A percentile compares a stretch with the other conserved stretches of the same genome.
Evolutionary conservation across 1,140 invertebrate species (phyloP).

Genomic region (Monomorium pharaonis): DNA sequence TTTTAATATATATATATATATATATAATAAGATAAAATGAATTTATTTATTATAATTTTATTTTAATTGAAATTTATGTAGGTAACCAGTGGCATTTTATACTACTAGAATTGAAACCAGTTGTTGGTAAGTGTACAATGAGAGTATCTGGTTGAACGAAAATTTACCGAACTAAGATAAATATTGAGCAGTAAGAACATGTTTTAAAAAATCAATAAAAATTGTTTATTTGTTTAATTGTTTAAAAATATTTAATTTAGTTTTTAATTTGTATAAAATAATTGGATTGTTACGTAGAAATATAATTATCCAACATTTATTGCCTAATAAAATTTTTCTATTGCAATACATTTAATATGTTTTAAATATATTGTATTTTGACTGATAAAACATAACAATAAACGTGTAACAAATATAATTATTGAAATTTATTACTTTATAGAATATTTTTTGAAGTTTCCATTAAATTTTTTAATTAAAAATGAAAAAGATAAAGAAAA

Average conservation of each 20-base stretch:
- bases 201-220: background rate
- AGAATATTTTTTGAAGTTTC: background rate
- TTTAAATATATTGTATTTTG: background rate
- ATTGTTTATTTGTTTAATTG: background rate
- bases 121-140: background rate
- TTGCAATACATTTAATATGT: background rate
- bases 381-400: background rate
- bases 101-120: no score
- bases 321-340: background rate
- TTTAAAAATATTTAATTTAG: background rate
- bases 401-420: background rate
- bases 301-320: no score
- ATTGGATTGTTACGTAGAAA: no score
- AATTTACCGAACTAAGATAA: slow-evolving; percentile 8
- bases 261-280: no score
- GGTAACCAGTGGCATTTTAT: background rate
- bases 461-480: no score
- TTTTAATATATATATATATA: no score
- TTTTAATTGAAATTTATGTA: background rate
- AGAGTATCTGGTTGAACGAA: background rate
- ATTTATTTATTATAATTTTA: background rate
- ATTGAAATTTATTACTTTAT: background rate
- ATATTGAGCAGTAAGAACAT: background rate
- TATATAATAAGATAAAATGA: background rate
- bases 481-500: background rate